Base-by-base conservation (phyloP, 2,888 invertebrate genomes). In the Apamea crenata region DNA sequence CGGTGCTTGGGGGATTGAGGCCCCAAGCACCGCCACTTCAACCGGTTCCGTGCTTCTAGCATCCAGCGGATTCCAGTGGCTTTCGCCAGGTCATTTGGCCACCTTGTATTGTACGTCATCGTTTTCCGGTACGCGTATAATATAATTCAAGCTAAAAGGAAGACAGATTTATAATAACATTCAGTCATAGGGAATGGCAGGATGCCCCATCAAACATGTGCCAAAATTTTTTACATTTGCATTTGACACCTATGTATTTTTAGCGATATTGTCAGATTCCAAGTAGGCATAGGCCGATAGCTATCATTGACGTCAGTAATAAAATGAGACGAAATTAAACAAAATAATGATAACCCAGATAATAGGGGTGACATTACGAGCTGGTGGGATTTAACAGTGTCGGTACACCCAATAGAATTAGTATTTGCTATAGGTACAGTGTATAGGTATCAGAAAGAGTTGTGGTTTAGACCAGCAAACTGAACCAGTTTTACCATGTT, bases 321-420 rank as follows among this genome's bases (percentile, higher is more conserved):
- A 61, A 66, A 83, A 83, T 83, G 18, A 67, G 40, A 83, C 56
- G 40, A 80, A 83, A 77, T 59, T 76, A 76, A 76, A 59, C 32
- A 83, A 61, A 74, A 80, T 61, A 83, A 67, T 44, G 77, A 80
- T 83, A 80, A 77, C 59, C 83, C 83, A 67, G 66, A 53, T 50
- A 75, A 40, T 47, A 61, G 12, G 56, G 36, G 40, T 74, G 29
- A 50, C 74, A 36, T 21, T 36, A 36, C 29, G 21, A 69, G 12
- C 6, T 7, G 21, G 21, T 29, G 69, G 69, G 69, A 29, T 7
- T 44, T 68, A 44, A 44, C 44, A n/a, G 18, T 29, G n/a, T 67
- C 10, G 18, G n/a, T n/a, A 40, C n/a, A 67, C 18, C 40, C n/a
- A 16, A n/a, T 40, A n/a, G n/a, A n/a, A 40, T 40, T 40, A 40